Conservation (phyloP, 2,888 invertebrate genomes). For the Cantharis lateralis region DNA sequence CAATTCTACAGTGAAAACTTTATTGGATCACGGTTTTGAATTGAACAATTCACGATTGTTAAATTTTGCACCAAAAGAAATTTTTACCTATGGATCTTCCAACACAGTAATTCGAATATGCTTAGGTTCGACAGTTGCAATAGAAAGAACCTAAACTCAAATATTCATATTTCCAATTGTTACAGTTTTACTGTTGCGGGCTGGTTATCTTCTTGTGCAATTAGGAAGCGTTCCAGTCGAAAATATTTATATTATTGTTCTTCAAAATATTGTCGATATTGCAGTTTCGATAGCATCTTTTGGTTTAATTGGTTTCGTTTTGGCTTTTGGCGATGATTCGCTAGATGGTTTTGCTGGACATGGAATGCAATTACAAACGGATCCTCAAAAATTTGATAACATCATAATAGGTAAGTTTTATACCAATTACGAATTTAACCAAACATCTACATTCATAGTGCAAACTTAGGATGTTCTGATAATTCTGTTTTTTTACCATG, state of each 20-base stretch:
- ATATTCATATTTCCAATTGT: neutral
- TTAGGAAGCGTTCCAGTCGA: slow-evolving; percentile 49
- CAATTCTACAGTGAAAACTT: neutral
- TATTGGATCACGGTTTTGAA: neutral
- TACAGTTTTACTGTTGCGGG: slow-evolving; percentile 43
- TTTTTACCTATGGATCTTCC: neutral
- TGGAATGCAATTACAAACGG: slow-evolving; percentile 42
- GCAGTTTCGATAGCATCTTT: slow-evolving; percentile 45
- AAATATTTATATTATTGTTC: slow-evolving; percentile 49
- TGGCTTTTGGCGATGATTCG: slow-evolving; percentile 46
- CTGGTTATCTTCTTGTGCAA: slow-evolving; percentile 49
- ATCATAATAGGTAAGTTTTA: slow-evolving; percentile 27
- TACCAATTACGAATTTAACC: too few species aligned
- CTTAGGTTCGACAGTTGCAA: slow-evolving; percentile 4
- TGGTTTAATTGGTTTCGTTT: slow-evolving; percentile 42
- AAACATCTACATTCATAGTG: too few species aligned
- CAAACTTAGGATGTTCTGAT: too few species aligned
- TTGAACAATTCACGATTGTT: neutral
- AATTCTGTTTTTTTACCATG: too few species aligned
- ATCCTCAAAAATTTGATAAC: slow-evolving; percentile 34
- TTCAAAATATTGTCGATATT: slow-evolving; percentile 52
- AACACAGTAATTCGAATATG: slow-evolving; percentile 7
- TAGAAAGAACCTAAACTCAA: neutral
- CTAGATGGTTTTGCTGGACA: slow-evolving; percentile 41
- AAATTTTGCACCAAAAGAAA: neutral